A percentile compares a stretch with the other conserved stretches of the same genome.
Evolutionary conservation across 1,140 invertebrate species (phyloP).

Genomic region (Sycobia sp.): DNA sequence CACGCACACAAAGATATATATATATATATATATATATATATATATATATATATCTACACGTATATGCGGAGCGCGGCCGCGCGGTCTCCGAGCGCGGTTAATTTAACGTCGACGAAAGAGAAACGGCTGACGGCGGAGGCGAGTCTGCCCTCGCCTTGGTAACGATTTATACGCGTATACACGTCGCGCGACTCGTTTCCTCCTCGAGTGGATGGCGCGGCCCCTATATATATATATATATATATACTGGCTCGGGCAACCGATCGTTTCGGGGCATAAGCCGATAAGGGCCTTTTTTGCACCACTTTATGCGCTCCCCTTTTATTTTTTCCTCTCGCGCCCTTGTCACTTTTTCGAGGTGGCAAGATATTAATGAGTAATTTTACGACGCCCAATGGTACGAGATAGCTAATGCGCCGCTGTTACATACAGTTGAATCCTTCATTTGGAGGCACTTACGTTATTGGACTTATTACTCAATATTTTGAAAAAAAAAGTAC

Average conservation of each 20-base stretch:
- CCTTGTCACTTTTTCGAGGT: neutral
- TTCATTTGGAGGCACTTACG: no score
- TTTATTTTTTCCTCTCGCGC: neutral
- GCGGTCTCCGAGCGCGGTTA: slow-evolving; percentile 36
- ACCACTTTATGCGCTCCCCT: neutral
- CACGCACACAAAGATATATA: no score
- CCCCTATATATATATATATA: no score
- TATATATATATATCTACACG: no score
- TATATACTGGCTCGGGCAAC: neutral
- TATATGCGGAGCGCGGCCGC: slow-evolving; percentile 9
- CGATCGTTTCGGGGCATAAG: neutral
- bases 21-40: no score
- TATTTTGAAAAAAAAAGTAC: no score
- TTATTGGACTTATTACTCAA: no score
- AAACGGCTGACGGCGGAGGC: slow-evolving; percentile 25
- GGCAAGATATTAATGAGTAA: neutral
- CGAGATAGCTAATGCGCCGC: no score
- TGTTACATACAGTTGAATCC: no score
- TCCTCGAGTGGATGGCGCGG: neutral
- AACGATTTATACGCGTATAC: neutral
- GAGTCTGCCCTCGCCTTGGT: no score
- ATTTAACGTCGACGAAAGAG: slow-evolving; percentile 45
- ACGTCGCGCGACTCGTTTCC: neutral
- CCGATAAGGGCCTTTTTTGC: neutral
- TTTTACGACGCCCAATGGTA: no score